phyloP scores from a whole-genome alignment of 2,888 invertebrate species.

The Crematogaster levior region DNA sequence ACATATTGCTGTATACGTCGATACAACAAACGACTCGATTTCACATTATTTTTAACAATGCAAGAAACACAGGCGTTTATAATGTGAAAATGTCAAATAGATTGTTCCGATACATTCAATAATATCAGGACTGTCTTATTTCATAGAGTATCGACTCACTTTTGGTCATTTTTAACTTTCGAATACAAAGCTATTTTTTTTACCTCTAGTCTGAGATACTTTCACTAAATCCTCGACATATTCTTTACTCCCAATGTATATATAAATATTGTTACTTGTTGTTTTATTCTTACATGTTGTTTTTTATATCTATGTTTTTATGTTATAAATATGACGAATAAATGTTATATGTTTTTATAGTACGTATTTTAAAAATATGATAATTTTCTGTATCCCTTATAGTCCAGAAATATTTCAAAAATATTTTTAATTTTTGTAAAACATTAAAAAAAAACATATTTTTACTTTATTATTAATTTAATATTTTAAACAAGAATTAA shows the following conservation, averaged over 20 bases:
- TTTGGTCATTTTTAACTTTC: background rate
- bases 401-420: background rate
- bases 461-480: too few species aligned
- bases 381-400: constrained; percentile 55
- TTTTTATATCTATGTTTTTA: constrained; percentile 38
- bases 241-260: constrained; percentile 48
- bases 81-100: constrained; percentile 4
- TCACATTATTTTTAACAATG: background rate
- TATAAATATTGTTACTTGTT: constrained; percentile 66
- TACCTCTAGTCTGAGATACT: constrained; percentile 72
- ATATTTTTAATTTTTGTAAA: too few species aligned
- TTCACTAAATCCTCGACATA: constrained; percentile 51
- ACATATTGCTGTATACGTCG: constrained; percentile 28
- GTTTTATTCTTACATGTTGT: constrained; percentile 45
- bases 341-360: constrained; percentile 47
- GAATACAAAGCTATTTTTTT: constrained; percentile 36
- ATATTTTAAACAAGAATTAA: background rate
- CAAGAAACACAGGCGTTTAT: background rate
- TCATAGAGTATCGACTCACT: constrained; percentile 2
- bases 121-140: constrained; percentile 58
- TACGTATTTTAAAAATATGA: constrained; percentile 55
- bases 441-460: too few species aligned
- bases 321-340: constrained; percentile 39
- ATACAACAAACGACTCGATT: constrained; percentile 6
- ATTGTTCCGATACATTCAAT: background rate